These are phyloP conservation scores for Lineus longissimus DNA, from an alignment of 1,140 invertebrate genomes.

Conservation along the genomic window DNA sequence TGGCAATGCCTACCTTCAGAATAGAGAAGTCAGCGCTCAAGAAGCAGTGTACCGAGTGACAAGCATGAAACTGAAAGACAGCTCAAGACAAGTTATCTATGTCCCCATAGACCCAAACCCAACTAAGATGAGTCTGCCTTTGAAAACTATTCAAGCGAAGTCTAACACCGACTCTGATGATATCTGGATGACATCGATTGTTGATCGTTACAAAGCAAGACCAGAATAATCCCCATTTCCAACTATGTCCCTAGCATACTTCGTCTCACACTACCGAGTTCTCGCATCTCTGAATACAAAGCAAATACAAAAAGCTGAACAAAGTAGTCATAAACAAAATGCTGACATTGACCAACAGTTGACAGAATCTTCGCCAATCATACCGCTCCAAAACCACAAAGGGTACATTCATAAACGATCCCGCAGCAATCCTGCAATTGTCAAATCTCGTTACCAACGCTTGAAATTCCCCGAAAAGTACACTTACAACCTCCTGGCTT, in stretches of 20 bases:
- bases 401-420: constrained; percentile 20
- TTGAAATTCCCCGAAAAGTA: constrained; percentile 11
- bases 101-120: background rate
- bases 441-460: constrained; percentile 9
- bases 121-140: constrained; percentile 6
- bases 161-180: constrained; percentile 4
- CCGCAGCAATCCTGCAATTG: constrained; percentile 10
- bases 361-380: background rate
- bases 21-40: constrained; percentile 19
- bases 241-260: constrained; percentile 18
- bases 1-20: constrained; percentile 15
- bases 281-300: background rate
- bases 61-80: constrained; percentile 13
- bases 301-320: background rate
- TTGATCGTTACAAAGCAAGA: constrained; percentile 14
- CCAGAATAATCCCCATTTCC: constrained; percentile 10
- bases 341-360: background rate
- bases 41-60: constrained; percentile 16
- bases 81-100: constrained; percentile 13
- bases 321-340: constrained; percentile 5
- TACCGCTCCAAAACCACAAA: constrained; percentile 12
- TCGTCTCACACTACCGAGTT: constrained; percentile 17
- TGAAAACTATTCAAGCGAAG: constrained; percentile 3
- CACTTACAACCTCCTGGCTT: constrained; percentile 9
- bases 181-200: constrained; percentile 15